These are phyloP conservation scores for Brevimyrus niger DNA, from an alignment of 2,113 vertebrate species.

Conservation along the genomic window DNA sequence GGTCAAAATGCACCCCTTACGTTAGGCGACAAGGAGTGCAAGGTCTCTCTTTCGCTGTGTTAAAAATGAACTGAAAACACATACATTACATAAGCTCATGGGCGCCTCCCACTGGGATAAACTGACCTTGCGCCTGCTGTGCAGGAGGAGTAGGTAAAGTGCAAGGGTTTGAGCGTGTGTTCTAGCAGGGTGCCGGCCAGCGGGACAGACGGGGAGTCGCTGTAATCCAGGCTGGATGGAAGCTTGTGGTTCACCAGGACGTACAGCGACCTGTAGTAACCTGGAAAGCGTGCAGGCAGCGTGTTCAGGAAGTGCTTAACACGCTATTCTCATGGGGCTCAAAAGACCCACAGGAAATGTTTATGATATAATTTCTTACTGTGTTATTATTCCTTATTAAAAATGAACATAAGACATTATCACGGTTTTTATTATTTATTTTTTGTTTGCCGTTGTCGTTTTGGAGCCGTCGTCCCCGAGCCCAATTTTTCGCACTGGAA, in stretches of 20 bases:
- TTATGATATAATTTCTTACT: background rate
- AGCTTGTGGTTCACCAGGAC: slow-evolving; percentile 89
- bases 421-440: background rate
- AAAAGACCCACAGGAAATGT: background rate
- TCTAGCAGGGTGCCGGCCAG: slow-evolving; percentile 90
- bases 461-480: background rate
- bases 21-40: background rate
- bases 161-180: slow-evolving; percentile 93
- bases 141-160: slow-evolving; percentile 96
- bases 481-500: background rate
- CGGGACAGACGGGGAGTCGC: slow-evolving; percentile 77
- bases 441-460: background rate
- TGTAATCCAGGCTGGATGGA: slow-evolving; percentile 90
- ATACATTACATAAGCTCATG: background rate
- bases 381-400: background rate
- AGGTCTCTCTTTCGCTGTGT: background rate
- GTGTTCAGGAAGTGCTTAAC: background rate
- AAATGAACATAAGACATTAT: background rate
- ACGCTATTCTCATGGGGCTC: background rate
- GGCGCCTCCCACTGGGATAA: background rate
- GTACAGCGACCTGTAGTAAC: slow-evolving; percentile 89
- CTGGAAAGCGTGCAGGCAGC: slow-evolving; percentile 51
- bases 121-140: slow-evolving; percentile 81
- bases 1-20: background rate
- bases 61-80: background rate